Percentiles rank a stretch among this genome's conserved stretches.
These are phyloP conservation scores for Leptarthrus brevirostris DNA, from an alignment of 2,888 invertebrate species.

Conservation along the genomic window DNA sequence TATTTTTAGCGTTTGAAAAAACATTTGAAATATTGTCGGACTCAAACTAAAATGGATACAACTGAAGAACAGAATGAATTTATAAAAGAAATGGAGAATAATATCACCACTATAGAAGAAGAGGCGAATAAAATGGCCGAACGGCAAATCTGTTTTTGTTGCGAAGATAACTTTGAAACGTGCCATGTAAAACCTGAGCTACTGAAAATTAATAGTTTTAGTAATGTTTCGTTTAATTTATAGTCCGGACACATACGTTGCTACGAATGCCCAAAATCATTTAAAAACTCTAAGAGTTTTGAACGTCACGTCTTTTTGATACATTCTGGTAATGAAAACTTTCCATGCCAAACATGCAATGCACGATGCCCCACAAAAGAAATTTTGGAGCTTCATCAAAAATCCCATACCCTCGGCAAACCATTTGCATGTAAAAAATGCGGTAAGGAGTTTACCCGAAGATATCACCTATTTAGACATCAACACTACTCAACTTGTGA, in stretches of 20 bases:
- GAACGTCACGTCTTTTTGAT: slow-evolving; percentile 76
- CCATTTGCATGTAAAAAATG: slow-evolving; percentile 77
- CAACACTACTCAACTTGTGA: slow-evolving; percentile 64
- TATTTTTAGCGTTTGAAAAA: slow-evolving; percentile 60
- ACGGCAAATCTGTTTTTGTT: slow-evolving; percentile 65
- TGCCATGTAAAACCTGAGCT: slow-evolving; percentile 61
- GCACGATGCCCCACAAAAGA: slow-evolving; percentile 74
- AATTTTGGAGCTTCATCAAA: slow-evolving; percentile 75
- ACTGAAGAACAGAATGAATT: slow-evolving; percentile 57
- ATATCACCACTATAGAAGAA: slow-evolving; percentile 63
- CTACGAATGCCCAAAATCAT: slow-evolving; percentile 77
- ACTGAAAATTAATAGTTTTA: not conserved
- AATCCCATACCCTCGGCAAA: slow-evolving; percentile 72
- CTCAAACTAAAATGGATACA: slow-evolving; percentile 61
- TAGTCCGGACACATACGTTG: slow-evolving; percentile 68
- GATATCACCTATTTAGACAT: slow-evolving; percentile 76
- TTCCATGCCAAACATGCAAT: slow-evolving; percentile 75
- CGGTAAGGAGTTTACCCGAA: slow-evolving; percentile 78
- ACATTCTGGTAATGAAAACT: slow-evolving; percentile 75
- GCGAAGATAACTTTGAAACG: slow-evolving; percentile 65
- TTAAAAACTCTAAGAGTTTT: slow-evolving; percentile 75
- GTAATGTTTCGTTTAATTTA: slow-evolving; percentile 34
- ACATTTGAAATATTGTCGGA: slow-evolving; percentile 63
- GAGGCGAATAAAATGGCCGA: slow-evolving; percentile 64
- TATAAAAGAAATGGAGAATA: slow-evolving; percentile 61